phyloP scores from a whole-genome alignment of 2,888 invertebrate species.

The Caradrina clavipalpis region DNA sequence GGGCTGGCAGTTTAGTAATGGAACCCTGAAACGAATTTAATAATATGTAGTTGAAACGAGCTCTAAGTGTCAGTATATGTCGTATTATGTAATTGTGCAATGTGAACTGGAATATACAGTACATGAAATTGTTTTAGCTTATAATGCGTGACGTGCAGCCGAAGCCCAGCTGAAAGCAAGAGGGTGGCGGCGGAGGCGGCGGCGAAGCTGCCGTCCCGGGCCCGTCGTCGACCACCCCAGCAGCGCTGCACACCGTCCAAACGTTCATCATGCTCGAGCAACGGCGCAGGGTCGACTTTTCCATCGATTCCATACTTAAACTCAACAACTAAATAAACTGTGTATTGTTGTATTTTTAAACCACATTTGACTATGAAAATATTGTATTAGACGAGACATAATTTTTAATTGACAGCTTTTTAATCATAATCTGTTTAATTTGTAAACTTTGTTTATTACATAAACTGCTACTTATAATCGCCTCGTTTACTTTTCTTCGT shows the following conservation, averaged over 20 bases:
- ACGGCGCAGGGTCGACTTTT: constrained; percentile 83
- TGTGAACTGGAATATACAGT: constrained; percentile 2
- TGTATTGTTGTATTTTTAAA: no score
- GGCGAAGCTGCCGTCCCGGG: constrained; percentile 69
- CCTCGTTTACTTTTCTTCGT: no score
- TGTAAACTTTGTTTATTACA: no score
- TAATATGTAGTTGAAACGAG: background rate
- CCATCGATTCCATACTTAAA: constrained; percentile 86
- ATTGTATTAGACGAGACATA: no score
- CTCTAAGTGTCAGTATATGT: constrained; percentile 11
- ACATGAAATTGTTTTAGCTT: constrained; percentile 71
- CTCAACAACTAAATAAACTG: constrained; percentile 70
- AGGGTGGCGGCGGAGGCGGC: constrained; percentile 79
- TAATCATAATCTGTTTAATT: no score
- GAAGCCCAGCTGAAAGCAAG: constrained; percentile 92
- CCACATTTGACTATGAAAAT: no score
- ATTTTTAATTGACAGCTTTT: no score
- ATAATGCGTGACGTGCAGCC: constrained; percentile 88
- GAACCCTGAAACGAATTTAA: constrained; percentile 32
- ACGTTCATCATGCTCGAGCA: constrained; percentile 80
- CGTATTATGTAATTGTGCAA: background rate
- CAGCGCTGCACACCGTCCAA: constrained; percentile 79
- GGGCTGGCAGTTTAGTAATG: constrained; percentile 15
- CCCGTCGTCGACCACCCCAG: constrained; percentile 71
- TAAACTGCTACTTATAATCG: no score